Percentiles rank a stretch among this genome's conserved stretches.
Conservation (phyloP, 2,113 vertebrate genomes). For the Pseudolaguvia tuberculata region DNA sequence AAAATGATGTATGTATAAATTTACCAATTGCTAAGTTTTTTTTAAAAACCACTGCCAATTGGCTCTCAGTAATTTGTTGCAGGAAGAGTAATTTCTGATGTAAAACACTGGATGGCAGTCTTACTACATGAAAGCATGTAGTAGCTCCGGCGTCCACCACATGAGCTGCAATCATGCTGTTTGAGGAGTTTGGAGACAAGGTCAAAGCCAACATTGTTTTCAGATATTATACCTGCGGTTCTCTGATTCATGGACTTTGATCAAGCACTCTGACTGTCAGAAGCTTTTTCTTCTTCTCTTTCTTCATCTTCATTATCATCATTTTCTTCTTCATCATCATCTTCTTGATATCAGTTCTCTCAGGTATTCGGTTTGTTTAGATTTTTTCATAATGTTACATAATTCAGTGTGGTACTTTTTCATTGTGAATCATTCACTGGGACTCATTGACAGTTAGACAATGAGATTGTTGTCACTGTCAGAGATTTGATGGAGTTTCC, state of each 20-base stretch:
- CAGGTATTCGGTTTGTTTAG: neutral
- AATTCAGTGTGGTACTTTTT: neutral
- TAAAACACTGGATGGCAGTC: constrained; percentile 49
- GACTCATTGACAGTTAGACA: neutral
- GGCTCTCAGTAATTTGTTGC: neutral
- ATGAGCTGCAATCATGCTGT: neutral
- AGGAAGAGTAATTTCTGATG: neutral
- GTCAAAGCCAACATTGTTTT: constrained; percentile 34
- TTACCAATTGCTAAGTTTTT: too few relatives aligned
- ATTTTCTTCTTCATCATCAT: too few relatives aligned
- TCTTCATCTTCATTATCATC: too few relatives aligned
- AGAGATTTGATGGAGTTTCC: neutral
- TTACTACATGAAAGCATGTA: constrained; percentile 17
- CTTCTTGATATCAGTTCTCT: neutral
- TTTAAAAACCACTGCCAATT: neutral
- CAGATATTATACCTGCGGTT: constrained; percentile 13
- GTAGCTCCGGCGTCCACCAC: neutral
- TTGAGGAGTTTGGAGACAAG: constrained; percentile 23
- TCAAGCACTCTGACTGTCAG: constrained; percentile 15
- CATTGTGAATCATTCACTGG: neutral
- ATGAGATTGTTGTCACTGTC: neutral
- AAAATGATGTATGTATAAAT: neutral
- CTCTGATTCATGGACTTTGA: constrained; percentile 26
- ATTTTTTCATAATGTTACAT: neutral
- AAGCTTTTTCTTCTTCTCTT: neutral